Evolutionary conservation across 2,888 invertebrate species (phyloP).

Genomic region (Lithosia quadra): DNA sequence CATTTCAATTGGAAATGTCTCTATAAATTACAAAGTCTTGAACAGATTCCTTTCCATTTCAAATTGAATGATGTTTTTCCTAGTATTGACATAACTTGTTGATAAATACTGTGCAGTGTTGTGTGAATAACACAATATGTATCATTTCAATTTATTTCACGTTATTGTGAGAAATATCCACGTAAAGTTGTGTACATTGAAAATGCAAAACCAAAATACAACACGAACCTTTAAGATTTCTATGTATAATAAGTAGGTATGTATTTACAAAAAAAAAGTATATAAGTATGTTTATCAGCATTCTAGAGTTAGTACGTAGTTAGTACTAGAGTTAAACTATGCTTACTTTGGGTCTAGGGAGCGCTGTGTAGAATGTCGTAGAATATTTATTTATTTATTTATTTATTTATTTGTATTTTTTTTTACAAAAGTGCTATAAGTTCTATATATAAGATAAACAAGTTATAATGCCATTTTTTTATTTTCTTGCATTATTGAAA

Average conservation of each 20-base stretch:
- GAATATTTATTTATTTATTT: no score
- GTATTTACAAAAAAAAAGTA: no score
- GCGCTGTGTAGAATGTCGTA: no score
- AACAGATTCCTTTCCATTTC: slow-evolving; percentile 16
- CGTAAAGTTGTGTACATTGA: neutral
- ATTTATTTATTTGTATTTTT: no score
- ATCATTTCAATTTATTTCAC: slow-evolving; percentile 15
- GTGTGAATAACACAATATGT: slow-evolving; percentile 18
- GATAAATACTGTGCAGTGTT: slow-evolving; percentile 25
- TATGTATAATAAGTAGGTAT: no score
- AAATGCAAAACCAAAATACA: neutral
- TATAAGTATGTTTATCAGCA: no score
- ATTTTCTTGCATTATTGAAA: neutral
- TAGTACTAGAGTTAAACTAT: no score
- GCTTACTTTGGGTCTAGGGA: no score
- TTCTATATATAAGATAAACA: neutral
- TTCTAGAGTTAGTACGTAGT: no score
- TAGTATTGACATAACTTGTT: slow-evolving; percentile 22
- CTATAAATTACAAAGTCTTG: slow-evolving; percentile 11
- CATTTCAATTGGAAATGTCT: slow-evolving; percentile 13
- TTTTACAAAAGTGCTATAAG: no score
- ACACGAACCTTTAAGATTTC: no score
- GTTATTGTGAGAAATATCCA: slow-evolving; percentile 10
- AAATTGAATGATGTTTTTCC: slow-evolving; percentile 21
- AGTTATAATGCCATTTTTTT: neutral